These are phyloP conservation scores for Polypedilum vanderplanki DNA, from an alignment of 1,140 invertebrate genomes.

Conservation along the genomic window DNA sequence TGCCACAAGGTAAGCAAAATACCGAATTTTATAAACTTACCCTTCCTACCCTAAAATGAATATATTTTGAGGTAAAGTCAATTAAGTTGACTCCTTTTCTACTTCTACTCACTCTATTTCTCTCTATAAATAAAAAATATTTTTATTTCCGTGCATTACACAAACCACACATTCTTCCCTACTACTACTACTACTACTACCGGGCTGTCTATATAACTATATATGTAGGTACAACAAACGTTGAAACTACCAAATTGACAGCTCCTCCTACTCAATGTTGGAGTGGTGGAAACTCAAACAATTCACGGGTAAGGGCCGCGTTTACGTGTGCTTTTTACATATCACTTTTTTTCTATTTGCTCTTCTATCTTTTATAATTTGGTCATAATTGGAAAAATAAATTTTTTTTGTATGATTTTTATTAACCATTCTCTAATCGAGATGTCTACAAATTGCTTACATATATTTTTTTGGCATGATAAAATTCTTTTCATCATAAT, in stretches of 20 bases:
- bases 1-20: slow-evolving; percentile 27
- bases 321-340: background rate
- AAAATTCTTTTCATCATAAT: background rate
- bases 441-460: background rate
- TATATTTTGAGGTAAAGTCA: background rate
- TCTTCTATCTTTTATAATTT: background rate
- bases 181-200: background rate
- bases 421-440: no score
- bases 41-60: background rate
- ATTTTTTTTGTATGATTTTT: no score
- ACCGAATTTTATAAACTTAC: no score
- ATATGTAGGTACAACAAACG: slow-evolving; percentile 24
- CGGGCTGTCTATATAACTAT: background rate
- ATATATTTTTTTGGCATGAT: background rate
- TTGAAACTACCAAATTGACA: slow-evolving; percentile 26
- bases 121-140: background rate
- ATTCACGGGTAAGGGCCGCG: slow-evolving; percentile 18
- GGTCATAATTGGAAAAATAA: no score
- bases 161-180: no score
- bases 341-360: background rate
- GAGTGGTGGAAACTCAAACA: slow-evolving; percentile 27
- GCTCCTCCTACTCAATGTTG: background rate
- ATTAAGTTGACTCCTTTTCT: background rate
- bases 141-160: no score
- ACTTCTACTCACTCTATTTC: background rate